Evolutionary conservation across 2,888 invertebrate species (phyloP), one percentile per base, ranked within the genome.

Genomic region (Cerceris ruficornis): DNA sequence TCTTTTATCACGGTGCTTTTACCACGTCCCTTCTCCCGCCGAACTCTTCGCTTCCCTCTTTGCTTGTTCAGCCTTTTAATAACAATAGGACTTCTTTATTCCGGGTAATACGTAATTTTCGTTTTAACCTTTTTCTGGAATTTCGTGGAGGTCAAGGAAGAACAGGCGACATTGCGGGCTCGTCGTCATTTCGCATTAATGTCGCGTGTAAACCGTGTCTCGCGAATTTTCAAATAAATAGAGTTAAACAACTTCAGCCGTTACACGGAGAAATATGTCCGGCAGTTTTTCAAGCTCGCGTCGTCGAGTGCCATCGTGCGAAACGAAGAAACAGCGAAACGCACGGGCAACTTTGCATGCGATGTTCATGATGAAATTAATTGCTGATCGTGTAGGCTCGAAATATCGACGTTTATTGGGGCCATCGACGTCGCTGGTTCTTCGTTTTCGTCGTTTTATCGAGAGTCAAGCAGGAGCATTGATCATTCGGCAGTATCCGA

Each of bases 211-310:
- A 28, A 28, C 28, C 28, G 28, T 28, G 28, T 28, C 28, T 28
- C n/a, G 50, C 50, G 50, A 50, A n/a, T 50, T 50, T n/a, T 50
- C 0, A 50, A 50, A n/a, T 11, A 11, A 8, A 11, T n/a, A n/a
- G 17, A 15, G 55, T 17, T 7, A 55, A 55, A 17, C 15, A 55
- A 55, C 55, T 17, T 2, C 17, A 8, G 9, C 8, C 11, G 17
- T 15, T 55, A 17, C 17, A 55, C 17, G 13, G 58, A 58, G 41
- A 58, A 58, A 41, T 58, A 58, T 58, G 41, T n/a, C 13, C 13
- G 4, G 39, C 58, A 41, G 58, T 41, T 39, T 58, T 58, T 58
- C 58, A 41, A 41, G 41, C 55, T 55, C 55, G 17, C 55, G 2
- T 7, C 7, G 11, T 15, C 52, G n/a, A 52, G 7, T n/a, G 7